Evolutionary conservation across 2,113 vertebrate genomes (phyloP), one percentile per base, ranked within the genome.

Genomic region (Ameiurus melas): DNA sequence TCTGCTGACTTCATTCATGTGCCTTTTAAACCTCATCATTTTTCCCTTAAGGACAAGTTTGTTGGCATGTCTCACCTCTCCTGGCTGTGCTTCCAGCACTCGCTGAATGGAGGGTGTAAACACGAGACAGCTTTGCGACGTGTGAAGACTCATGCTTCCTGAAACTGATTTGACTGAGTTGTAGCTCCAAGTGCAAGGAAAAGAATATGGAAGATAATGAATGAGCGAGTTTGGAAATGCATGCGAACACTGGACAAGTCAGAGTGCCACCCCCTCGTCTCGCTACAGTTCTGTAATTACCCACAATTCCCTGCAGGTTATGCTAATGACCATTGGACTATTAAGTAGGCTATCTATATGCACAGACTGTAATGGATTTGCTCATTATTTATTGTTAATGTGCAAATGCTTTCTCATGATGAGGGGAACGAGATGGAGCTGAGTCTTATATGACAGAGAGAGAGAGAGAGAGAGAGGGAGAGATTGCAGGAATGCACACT

Each of bases 291-390:
- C 89, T 92, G 91, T 94, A 95, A 95, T 95, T 94, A 95, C 93
- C 93, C 92, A 85, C 73, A 89, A 82, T 89, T 93, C 90, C 93
- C 92, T 64, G 90, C 93, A 94, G 93, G 93, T 94, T 95, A 94
- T 94, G 93, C 94, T 96, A 96, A 96, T 94, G 91, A 92, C 84
- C 30, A 90, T 89, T 93, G 92, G 92, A 90, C 86, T 90, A 93
- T 94, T 96, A 96, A 96, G 93, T 94, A 96, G 95, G 94, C 95
- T 95, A 95, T 96, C 95, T 96, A 96, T 96, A 96, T 96, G 95
- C 95, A 96, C 95, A 94, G 95, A 93, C 95, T 92, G 92, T 94
- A 94, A 96, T 95, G 93, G 94, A 94, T 95, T 95, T 94, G 93
- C 93, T 95, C 95, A 95, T 96, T 94, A 96, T 95, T 96, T 95